Evolutionary conservation across 2,113 vertebrate genomes (phyloP).

Genomic region (Cyprinodon tularosa): DNA sequence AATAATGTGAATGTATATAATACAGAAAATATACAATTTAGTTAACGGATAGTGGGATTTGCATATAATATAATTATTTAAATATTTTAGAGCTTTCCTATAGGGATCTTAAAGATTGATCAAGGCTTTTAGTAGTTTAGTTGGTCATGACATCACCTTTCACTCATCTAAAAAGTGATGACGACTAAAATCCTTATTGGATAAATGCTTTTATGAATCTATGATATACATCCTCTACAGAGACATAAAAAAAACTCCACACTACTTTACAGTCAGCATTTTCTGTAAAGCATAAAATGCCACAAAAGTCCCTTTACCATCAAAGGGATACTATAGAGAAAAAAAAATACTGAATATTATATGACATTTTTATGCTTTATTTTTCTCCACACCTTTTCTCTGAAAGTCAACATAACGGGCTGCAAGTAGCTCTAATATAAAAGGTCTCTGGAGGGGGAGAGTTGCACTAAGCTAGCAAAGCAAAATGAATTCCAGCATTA

Average conservation of each 20-base stretch:
- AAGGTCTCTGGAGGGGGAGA: conserved; percentile 12
- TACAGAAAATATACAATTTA: too few species aligned
- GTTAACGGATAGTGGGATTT: too few species aligned
- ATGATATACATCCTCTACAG: conserved; percentile 39
- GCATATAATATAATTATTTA: too few species aligned
- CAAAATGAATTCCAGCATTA: not conserved
- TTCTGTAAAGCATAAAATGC: conserved; percentile 12
- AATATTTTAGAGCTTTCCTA: conserved; percentile 30
- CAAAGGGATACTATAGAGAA: conserved; percentile 1
- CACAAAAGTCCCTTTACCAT: conserved; percentile 26
- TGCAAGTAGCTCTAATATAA: conserved; percentile 16
- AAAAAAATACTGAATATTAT: conserved; percentile 11
- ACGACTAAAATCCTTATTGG: conserved; percentile 56
- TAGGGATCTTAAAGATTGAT: conserved; percentile 46
- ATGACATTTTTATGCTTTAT: conserved; percentile 10
- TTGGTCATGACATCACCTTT: conserved; percentile 72
- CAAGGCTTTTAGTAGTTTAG: conserved; percentile 61
- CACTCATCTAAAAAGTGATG: conserved; percentile 61
- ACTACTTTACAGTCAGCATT: conserved; percentile 14
- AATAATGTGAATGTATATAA: too few species aligned
- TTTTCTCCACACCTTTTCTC: conserved; percentile 6
- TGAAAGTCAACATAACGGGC: conserved; percentile 33
- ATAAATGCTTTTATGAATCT: conserved; percentile 64
- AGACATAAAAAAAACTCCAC: conserved; percentile 28
- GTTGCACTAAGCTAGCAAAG: conserved; percentile 44